A percentile compares a stretch with the other conserved stretches of the same genome.
Evolutionary conservation across 2,113 vertebrate genomes (phyloP).

Genomic region (Tenebrosternarchus preto): DNA sequence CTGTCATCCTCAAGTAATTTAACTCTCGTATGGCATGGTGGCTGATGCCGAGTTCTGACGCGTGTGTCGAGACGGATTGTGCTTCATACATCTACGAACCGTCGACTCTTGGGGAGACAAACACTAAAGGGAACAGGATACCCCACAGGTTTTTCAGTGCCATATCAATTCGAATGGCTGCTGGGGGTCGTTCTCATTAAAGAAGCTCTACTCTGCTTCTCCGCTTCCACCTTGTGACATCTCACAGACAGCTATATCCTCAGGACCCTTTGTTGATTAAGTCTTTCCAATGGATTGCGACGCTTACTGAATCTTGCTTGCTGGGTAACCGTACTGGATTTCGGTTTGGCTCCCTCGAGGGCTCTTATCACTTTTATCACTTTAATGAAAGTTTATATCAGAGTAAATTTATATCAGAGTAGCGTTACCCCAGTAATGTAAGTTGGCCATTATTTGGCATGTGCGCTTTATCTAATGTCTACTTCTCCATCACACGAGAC

Average conservation of each 20-base stretch:
- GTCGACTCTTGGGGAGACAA: too few relatives aligned
- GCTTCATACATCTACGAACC: neutral
- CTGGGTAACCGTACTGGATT: neutral
- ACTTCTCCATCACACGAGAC: neutral
- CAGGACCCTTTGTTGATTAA: neutral
- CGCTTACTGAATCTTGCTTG: neutral
- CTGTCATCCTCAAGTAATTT: slow-evolving; percentile 25
- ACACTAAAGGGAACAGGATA: slow-evolving; percentile 35
- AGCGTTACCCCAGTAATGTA: slow-evolving; percentile 7
- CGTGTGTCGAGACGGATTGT: neutral
- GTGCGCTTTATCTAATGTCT: slow-evolving; percentile 1
- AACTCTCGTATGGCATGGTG: slow-evolving; percentile 33
- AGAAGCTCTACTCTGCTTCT: neutral
- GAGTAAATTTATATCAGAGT: slow-evolving; percentile 19
- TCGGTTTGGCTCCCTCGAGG: neutral
- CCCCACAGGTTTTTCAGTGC: neutral
- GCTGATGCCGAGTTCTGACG: neutral
- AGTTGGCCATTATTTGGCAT: neutral
- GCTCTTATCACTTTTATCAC: slow-evolving; percentile 27
- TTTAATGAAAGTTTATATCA: neutral
- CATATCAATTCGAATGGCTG: slow-evolving; percentile 5
- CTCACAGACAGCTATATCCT: neutral
- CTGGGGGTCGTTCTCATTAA: slow-evolving; percentile 28
- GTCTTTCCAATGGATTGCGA: neutral
- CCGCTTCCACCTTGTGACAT: neutral